Base-by-base conservation (phyloP, 2,888 invertebrate genomes). In the Emesis castigata region DNA sequence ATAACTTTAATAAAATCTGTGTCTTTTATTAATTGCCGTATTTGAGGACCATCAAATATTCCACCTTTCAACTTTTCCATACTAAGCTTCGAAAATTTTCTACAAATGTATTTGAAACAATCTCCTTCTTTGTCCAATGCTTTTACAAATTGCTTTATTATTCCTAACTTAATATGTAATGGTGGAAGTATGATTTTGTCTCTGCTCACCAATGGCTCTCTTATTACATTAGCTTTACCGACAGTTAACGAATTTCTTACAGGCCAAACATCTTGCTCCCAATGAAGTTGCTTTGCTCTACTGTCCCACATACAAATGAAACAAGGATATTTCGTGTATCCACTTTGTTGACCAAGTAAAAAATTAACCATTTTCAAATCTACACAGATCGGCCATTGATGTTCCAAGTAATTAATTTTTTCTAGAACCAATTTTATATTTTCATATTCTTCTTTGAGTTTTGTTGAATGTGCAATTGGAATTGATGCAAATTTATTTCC, bases 241-340 rank as follows among this genome's bases (percentile, higher is more conserved):
- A 69, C 22, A 39, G 62, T 16, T 44, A 9, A 22, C 0, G 11
- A 26, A 62, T 29, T 29, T 62, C 62, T 62, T 29, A 1, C 11
- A 62, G 62, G 62, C 62, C 62, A 62, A 62, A 26, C 62, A 26
- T 62, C 29, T 29, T 62, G 22, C 0, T 26, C n/a, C 62, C 26
- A 62, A 11, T 62, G 62, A 29, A 9, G 26, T 62, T 62, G 22
- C 29, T 62, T 62, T 62, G 62, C 71, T 71, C 71, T 18, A 34
- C 71, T 71, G 29, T 74, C 68, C 69, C 69, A 74, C 5, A 74
- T 7, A 69, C 74, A 74, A 34, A 69, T 2, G n/a, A 69, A 74
- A 8, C 69, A 73, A 18, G 66, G 73, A 16, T 66, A 31, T 31
- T 31, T 31, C 31, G 31, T 31, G 31, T 31, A 31, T 31, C 6